Conservation (phyloP, 1,140 invertebrate species). For the Leptinotarsa texana region DNA sequence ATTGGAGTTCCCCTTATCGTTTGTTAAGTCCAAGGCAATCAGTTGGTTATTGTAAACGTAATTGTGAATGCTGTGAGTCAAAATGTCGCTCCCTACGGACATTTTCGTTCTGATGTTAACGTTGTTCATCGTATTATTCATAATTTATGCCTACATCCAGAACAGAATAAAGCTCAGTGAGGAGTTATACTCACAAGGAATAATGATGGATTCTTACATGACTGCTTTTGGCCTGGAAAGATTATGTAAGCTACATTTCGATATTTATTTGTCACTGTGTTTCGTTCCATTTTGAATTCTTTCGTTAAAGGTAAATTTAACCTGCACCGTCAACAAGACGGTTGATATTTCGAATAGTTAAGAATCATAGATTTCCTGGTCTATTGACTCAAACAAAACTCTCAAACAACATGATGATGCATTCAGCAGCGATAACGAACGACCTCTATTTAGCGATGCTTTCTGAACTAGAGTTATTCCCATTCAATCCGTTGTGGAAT, state of each 20-base stretch:
- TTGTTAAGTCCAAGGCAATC: background rate
- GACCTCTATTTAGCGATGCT: no score
- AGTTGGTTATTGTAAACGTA: background rate
- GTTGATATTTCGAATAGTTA: no score
- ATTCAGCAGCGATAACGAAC: no score
- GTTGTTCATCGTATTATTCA: conserved; percentile 3
- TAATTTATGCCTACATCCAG: background rate
- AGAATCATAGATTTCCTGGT: no score
- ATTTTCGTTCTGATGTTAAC: background rate
- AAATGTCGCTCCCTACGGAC: background rate
- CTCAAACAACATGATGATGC: no score
- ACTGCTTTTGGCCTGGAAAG: background rate
- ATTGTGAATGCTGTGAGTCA: background rate
- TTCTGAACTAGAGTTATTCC: no score
- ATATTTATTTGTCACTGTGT: no score
- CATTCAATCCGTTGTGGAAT: no score
- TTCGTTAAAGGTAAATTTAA: no score
- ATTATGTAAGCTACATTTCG: background rate
- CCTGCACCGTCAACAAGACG: no score
- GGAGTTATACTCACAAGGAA: background rate
- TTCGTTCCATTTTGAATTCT: no score
- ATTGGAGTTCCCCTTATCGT: background rate
- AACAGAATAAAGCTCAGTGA: conserved; percentile 3
- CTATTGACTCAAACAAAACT: no score
- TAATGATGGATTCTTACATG: background rate